These are phyloP conservation scores for Vulpes ferrilata DNA, from an alignment of 2,113 vertebrate species.

Conservation along the genomic window DNA sequence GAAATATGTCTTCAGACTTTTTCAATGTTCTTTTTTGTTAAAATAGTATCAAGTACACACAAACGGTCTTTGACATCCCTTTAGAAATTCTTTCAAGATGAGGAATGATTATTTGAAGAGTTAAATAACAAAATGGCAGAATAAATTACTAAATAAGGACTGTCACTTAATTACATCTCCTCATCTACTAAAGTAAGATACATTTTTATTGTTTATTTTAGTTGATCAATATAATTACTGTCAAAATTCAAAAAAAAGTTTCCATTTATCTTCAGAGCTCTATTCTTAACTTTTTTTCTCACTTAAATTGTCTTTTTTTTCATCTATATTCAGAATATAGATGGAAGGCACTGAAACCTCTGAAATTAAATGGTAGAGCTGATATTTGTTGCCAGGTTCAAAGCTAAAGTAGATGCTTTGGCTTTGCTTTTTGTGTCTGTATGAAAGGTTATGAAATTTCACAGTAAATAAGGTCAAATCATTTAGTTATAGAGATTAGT, in stretches of 20 bases:
- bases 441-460: slow-evolving; percentile 5
- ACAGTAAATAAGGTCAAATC: background rate
- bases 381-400: background rate
- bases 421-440: background rate
- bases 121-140: background rate
- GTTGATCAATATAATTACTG: slow-evolving; percentile 40
- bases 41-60: background rate
- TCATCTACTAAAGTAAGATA: slow-evolving; percentile 42
- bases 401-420: background rate
- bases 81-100: background rate
- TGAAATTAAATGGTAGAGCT: background rate
- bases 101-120: slow-evolving; percentile 49
- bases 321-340: background rate
- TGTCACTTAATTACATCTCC: background rate
- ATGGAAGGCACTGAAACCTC: background rate
- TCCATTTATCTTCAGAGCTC: slow-evolving; percentile 55
- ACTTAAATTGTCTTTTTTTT: background rate
- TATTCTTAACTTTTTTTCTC: slow-evolving; percentile 31
- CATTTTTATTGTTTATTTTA: slow-evolving; percentile 60
- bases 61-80: background rate
- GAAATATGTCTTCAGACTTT: background rate
- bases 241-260: slow-evolving; percentile 45
- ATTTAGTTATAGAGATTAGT: background rate
- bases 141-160: background rate
- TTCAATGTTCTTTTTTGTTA: background rate